These are phyloP conservation scores for Hylaeus anthracinus DNA, from an alignment of 1,140 invertebrate genomes.

Conservation along the genomic window DNA sequence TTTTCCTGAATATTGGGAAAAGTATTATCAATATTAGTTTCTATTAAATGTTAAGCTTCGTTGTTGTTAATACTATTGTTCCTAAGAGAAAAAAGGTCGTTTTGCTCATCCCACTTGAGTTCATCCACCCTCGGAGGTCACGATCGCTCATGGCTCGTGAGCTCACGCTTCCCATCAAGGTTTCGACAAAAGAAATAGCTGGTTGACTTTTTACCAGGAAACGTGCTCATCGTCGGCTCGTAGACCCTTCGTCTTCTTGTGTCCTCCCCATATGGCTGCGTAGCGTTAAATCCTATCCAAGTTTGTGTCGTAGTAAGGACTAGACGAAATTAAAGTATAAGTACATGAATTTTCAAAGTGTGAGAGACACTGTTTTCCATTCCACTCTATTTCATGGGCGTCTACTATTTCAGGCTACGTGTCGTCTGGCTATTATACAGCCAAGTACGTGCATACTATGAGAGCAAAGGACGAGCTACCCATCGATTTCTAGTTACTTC, in stretches of 20 bases:
- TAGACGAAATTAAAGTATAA: too few relatives aligned
- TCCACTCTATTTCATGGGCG: not conserved
- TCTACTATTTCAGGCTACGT: not conserved
- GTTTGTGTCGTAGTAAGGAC: too few relatives aligned
- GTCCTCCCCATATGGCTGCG: too few relatives aligned
- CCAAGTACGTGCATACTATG: not conserved
- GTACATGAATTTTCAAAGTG: too few relatives aligned
- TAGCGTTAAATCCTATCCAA: too few relatives aligned
- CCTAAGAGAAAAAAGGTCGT: not conserved
- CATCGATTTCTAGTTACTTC: conserved; percentile 69
- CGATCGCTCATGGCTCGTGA: not conserved
- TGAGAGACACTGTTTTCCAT: not conserved
- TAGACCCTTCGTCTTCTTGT: too few relatives aligned
- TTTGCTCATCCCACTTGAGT: not conserved
- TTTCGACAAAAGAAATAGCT: not conserved
- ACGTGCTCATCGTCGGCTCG: not conserved
- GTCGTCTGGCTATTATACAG: not conserved
- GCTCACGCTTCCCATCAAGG: not conserved
- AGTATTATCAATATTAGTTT: not conserved
- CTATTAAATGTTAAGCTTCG: not conserved
- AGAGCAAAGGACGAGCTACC: conserved; percentile 37
- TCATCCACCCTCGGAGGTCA: not conserved
- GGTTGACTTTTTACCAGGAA: not conserved
- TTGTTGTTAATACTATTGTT: not conserved
- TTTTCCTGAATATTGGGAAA: not conserved